phyloP scores from a whole-genome alignment of 2,797 vertebrate genomes.

The Gymnoscopelus braueri region DNA sequence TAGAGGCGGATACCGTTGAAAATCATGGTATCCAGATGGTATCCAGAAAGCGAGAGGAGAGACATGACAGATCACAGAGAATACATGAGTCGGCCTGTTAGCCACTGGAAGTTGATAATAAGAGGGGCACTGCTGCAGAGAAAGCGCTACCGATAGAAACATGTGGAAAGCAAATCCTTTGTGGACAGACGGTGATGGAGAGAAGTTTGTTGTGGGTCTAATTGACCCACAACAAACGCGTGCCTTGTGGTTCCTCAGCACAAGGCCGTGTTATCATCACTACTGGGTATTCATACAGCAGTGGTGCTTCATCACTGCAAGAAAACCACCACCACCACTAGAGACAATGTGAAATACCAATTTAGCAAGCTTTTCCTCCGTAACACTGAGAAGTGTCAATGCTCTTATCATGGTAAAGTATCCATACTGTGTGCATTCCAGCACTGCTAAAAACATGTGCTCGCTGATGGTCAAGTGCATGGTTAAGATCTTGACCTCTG shows the following conservation, averaged over 20 bases:
- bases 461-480: too few species aligned
- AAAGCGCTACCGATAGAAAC: constrained; percentile 45
- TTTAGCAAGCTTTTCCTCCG: constrained; percentile 46
- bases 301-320: constrained; percentile 51
- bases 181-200: constrained; percentile 45
- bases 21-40: too few species aligned
- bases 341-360: constrained; percentile 56
- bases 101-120: constrained; percentile 61
- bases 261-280: constrained; percentile 9
- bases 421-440: constrained; percentile 25
- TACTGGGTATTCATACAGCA: constrained; percentile 59
- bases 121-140: constrained; percentile 52
- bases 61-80: constrained; percentile 62
- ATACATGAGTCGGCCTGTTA: constrained; percentile 44
- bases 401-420: constrained; percentile 12
- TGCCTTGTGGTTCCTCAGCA: too few species aligned
- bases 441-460: neutral
- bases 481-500: too few species aligned
- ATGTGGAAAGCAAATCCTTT: constrained; percentile 52
- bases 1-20: too few species aligned
- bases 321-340: constrained; percentile 57
- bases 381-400: constrained; percentile 21
- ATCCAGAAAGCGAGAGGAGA: constrained; percentile 32
- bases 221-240: neutral
- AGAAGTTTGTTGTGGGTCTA: constrained; percentile 63